These are phyloP conservation scores for Agrotis puta DNA, from an alignment of 2,888 invertebrate species.

Conservation along the genomic window DNA sequence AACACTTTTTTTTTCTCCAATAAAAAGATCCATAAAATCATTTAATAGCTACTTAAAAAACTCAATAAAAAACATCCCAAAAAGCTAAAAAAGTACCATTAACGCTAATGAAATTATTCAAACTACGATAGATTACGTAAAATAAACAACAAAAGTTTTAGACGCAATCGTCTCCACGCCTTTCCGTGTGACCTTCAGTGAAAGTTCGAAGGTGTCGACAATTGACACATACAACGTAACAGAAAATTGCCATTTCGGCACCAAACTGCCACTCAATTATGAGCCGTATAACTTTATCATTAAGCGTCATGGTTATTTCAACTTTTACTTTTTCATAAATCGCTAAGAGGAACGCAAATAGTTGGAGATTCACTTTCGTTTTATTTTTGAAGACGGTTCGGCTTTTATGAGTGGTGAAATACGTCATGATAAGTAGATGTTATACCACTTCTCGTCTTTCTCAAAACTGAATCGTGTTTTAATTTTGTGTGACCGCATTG, in stretches of 20 bases:
- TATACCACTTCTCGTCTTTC: not conserved
- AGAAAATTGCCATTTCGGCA: slow-evolving; percentile 70
- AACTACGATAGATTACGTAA: slow-evolving; percentile 47
- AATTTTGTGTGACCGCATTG: no score
- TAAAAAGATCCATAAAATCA: slow-evolving; percentile 10
- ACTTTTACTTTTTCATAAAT: slow-evolving; percentile 79
- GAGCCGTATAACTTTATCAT: slow-evolving; percentile 65
- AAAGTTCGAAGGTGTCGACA: slow-evolving; percentile 77
- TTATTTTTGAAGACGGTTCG: slow-evolving; percentile 41
- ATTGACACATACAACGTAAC: slow-evolving; percentile 78
- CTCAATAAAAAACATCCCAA: slow-evolving; percentile 20
- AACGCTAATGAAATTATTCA: slow-evolving; percentile 38
- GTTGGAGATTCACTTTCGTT: slow-evolving; percentile 80
- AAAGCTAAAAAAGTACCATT: slow-evolving; percentile 27
- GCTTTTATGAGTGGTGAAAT: slow-evolving; percentile 31
- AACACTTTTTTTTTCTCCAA: slow-evolving; percentile 6
- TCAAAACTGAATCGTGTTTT: no score
- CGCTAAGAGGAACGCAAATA: slow-evolving; percentile 72
- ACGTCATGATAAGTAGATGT: slow-evolving; percentile 19
- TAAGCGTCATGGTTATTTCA: slow-evolving; percentile 63
- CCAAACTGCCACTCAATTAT: slow-evolving; percentile 61
- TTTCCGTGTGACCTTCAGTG: slow-evolving; percentile 82
- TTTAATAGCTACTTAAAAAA: not conserved
- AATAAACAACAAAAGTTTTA: slow-evolving; percentile 41
- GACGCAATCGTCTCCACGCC: slow-evolving; percentile 61